phyloP scores from a whole-genome alignment of 2,888 invertebrate genomes.

The Trissolcus japonicus region DNA sequence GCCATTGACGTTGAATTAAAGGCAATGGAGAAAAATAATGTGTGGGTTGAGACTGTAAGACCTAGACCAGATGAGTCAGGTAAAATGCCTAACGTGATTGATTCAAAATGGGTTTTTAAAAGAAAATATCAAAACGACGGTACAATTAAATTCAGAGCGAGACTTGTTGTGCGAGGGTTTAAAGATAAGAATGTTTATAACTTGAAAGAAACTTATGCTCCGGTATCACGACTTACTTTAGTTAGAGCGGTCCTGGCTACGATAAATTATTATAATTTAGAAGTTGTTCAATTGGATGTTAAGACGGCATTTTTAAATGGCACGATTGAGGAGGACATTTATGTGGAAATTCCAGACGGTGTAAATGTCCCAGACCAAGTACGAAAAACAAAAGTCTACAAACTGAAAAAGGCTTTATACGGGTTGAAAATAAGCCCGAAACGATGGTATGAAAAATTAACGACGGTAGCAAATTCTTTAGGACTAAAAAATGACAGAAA shows the following conservation, averaged over 20 bases:
- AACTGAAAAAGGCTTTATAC: constrained; percentile 2
- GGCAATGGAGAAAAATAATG: constrained; percentile 15
- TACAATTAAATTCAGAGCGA: constrained; percentile 2
- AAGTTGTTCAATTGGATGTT: constrained; percentile 7
- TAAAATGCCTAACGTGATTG: constrained; percentile 8
- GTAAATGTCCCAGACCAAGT: background rate
- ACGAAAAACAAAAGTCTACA: background rate
- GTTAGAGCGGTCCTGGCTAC: constrained; percentile 5
- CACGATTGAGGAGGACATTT: constrained; percentile 9
- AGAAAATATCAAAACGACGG: background rate
- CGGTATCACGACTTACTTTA: constrained; percentile 2
- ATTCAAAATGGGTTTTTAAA: constrained; percentile 19
- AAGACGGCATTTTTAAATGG: constrained; percentile 6
- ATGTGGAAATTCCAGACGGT: constrained; percentile 10
- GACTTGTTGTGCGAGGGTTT: too few species aligned
- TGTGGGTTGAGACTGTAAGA: constrained; percentile 1
- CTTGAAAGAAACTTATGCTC: constrained; percentile 15
- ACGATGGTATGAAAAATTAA: constrained; percentile 4
- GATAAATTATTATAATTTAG: constrained; percentile 13
- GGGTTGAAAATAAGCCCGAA: background rate
- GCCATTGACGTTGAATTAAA: background rate
- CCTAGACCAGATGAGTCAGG: background rate
- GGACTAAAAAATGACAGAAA: background rate
- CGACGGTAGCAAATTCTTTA: background rate
- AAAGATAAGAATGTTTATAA: background rate